phyloP scores from a whole-genome alignment of 1,140 invertebrate genomes.

The Zaprionus africanus region DNA sequence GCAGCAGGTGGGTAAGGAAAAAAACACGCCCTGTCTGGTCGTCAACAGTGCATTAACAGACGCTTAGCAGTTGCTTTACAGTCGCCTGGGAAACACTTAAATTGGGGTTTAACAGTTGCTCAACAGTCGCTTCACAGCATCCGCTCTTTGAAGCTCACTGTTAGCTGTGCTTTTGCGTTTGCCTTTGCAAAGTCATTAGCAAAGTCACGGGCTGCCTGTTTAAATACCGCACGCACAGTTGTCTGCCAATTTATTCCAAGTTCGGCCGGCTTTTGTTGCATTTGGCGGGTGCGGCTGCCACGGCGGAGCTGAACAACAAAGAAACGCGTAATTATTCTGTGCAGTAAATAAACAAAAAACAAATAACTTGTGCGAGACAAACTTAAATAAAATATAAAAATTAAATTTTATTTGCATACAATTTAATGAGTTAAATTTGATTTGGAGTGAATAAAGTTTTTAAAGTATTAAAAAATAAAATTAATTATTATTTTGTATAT shows the following conservation, averaged over 20 bases:
- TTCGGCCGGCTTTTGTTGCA: slow-evolving; percentile 78
- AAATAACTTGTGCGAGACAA: neutral
- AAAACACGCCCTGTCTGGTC: slow-evolving; percentile 30
- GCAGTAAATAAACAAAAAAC: neutral
- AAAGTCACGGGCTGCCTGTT: slow-evolving; percentile 58
- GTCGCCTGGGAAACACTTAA: slow-evolving; percentile 27
- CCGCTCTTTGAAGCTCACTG: slow-evolving; percentile 14
- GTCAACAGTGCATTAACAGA: no score
- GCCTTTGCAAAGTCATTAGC: slow-evolving; percentile 59
- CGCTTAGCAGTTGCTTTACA: slow-evolving; percentile 34
- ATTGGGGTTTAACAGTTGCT: neutral
- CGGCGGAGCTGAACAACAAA: slow-evolving; percentile 22
- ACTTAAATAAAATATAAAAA: neutral
- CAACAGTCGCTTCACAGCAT: slow-evolving; percentile 29
- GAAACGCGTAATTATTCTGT: slow-evolving; percentile 44
- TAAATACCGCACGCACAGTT: slow-evolving; percentile 76
- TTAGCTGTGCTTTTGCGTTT: slow-evolving; percentile 47
- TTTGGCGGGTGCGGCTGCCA: slow-evolving; percentile 48
- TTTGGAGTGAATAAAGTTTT: neutral
- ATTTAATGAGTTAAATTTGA: neutral
- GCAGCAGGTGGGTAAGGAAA: slow-evolving; percentile 8
- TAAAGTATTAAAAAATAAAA: neutral
- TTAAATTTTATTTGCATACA: neutral
- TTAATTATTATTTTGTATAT: neutral
- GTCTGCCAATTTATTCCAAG: slow-evolving; percentile 79